These are phyloP conservation scores for Sipha maydis DNA, from an alignment of 2,888 invertebrate genomes.

Conservation along the genomic window DNA sequence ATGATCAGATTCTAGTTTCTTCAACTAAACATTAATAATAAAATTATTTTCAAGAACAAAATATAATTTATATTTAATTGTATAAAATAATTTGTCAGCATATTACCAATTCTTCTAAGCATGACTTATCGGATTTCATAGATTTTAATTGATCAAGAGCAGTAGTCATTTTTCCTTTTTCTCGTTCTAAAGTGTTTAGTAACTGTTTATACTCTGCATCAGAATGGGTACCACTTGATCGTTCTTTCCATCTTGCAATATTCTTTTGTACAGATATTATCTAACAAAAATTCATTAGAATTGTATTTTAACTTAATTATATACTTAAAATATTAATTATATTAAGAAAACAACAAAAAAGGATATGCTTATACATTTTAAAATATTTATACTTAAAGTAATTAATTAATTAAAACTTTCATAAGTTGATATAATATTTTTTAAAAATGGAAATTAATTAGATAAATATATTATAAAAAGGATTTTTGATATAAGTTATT, in stretches of 20 bases:
- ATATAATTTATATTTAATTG: background rate
- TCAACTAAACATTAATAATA: constrained; percentile 34
- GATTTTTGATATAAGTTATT: too few relatives aligned
- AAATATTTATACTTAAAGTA: too few relatives aligned
- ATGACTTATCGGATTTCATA: constrained; percentile 57
- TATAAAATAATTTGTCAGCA: background rate
- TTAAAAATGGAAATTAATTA: too few relatives aligned
- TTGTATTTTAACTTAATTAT: background rate
- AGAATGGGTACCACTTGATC: constrained; percentile 52
- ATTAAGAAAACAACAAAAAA: too few relatives aligned
- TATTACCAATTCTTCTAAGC: constrained; percentile 57
- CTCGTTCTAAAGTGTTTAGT: constrained; percentile 50
- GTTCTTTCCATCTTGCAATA: constrained; percentile 56
- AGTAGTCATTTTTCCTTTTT: constrained; percentile 54
- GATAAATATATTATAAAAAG: too few relatives aligned
- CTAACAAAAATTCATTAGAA: constrained; percentile 18
- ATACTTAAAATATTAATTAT: too few relatives aligned
- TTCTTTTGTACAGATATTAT: constrained; percentile 34
- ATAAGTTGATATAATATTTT: too few relatives aligned
- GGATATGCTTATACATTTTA: too few relatives aligned
- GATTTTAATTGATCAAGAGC: constrained; percentile 57
- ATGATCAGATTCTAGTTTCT: constrained; percentile 50
- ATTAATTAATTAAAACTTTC: too few relatives aligned
- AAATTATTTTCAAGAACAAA: background rate
- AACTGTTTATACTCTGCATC: constrained; percentile 52